A percentile compares a stretch with the other conserved stretches of the same genome.
Conservation (phyloP, 2,113 vertebrate genomes). For the mouse (Mus musculus) region GRCm39 chr19:5042501-5043000, state of each 20-base stretch:
- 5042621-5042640: background rate
- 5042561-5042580: accelerated
- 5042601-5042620: accelerated
- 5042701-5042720: background rate
- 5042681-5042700: background rate
- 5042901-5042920: conserved; percentile 60
- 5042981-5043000: conserved; percentile 77
- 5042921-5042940: conserved; percentile 74
- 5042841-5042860: conserved; percentile 54
- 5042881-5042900: conserved; percentile 1
- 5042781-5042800: background rate
- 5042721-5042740: no score
- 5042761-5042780: background rate
- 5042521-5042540: background rate
- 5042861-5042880: conserved; percentile 65
- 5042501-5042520: background rate
- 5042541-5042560: background rate
- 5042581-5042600: conserved; percentile 83
- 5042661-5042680: background rate
- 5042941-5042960: conserved; percentile 75
- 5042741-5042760: conserved; percentile 3
- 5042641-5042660: background rate
- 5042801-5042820: conserved; percentile 71
- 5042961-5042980: conserved; percentile 75
- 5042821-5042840: conserved; percentile 1